Base-by-base conservation (phyloP, 2,797 vertebrate species). In the Oophaga sylvatica region DNA sequence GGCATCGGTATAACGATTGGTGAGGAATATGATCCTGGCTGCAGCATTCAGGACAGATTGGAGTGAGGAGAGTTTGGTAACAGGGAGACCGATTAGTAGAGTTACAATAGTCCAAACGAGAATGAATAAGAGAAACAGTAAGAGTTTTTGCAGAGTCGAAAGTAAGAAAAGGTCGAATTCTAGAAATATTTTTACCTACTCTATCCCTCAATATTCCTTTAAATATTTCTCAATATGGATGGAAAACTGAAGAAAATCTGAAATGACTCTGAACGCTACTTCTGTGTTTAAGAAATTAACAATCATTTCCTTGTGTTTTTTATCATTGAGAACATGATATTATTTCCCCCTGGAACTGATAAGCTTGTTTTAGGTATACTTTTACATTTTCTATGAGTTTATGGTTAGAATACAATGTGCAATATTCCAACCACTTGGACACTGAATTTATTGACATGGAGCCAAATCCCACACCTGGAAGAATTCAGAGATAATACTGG, bases 401-500 rank as follows among this genome's bases (percentile, higher is more conserved):
- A 81, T 88, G 68, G 77, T 78, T 73, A 88, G 35, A 67, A 80
- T 84, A 80, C 26, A 75, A 81, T 70, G 83, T 73, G 35, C 53
- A 84, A 76, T 56, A 26, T 68, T 70, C 31, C 53, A 88, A 73
- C 57, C 83, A 77, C 80, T 75, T 76, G 68, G 83, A 84, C 78
- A 71, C 70, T 81, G 80, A 71, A 73, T 86, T 53, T 83, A 77
- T 87, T 89, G 88, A 89, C 53, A 83, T 57, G 12, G 41, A 63
- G 88, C 88, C 88, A 89, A 89, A 83, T 73, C 20, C 84, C 68
- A 76, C 88, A 89, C 88, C 88, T 89, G 88, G 88, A 89, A 89
- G 84, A 87, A 87, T 87, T 89, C 88, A 89, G 84, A 89, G 88
- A 89, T 89, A 89, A 89, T 89, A 70, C 84, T 48, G 73, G 84